Evolutionary conservation across 2,888 invertebrate species (phyloP).

Genomic region (Phoenoteleia sp.): DNA sequence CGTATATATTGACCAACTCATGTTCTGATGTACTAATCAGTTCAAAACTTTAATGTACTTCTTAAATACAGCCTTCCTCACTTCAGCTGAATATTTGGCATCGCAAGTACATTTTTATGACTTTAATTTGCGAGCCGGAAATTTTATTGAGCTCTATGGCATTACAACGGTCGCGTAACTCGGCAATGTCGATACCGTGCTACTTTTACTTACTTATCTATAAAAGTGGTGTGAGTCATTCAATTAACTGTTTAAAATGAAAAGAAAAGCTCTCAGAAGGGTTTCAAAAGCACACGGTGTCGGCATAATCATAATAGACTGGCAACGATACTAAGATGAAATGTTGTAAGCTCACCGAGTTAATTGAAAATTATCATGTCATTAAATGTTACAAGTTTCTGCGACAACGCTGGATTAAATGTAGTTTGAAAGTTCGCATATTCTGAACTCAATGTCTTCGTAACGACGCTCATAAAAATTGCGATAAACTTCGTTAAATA

Average conservation of each 20-base stretch:
- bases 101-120: neutral
- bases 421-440: slow-evolving; percentile 2
- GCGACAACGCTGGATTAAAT: slow-evolving; percentile 1
- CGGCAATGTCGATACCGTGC: neutral
- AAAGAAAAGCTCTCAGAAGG: slow-evolving; percentile 20
- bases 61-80: too few relatives aligned
- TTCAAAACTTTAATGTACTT: too few relatives aligned
- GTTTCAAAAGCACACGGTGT: neutral
- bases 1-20: too few relatives aligned
- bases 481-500: neutral
- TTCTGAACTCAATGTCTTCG: neutral
- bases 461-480: neutral
- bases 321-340: slow-evolving; percentile 2
- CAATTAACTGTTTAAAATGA: slow-evolving; percentile 22
- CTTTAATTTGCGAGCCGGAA: neutral
- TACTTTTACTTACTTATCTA: slow-evolving; percentile 16
- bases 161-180: neutral
- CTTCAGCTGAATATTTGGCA: too few relatives aligned
- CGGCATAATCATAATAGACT: slow-evolving; percentile 24
- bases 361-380: slow-evolving; percentile 41
- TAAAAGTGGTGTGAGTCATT: slow-evolving; percentile 1
- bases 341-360: slow-evolving; percentile 17
- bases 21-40: too few relatives aligned
- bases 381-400: slow-evolving; percentile 21
- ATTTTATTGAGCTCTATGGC: neutral